Conservation (phyloP, 2,888 invertebrate genomes). For the Oligia latruncula region DNA sequence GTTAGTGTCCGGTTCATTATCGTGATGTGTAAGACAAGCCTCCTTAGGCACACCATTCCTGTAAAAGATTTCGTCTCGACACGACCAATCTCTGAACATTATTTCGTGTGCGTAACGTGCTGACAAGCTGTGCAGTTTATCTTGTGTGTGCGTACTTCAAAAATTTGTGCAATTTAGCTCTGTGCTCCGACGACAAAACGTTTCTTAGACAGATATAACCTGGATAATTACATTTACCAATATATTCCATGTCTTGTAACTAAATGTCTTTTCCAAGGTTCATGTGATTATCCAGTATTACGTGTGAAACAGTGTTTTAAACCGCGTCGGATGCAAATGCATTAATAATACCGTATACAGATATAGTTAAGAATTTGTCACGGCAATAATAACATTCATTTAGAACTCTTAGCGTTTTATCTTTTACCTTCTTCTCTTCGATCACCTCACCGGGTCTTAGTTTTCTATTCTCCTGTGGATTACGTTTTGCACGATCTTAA, state of each 20-base stretch:
- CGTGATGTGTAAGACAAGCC: constrained; percentile 78
- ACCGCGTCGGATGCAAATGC: constrained; percentile 87
- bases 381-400: constrained; percentile 89
- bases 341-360: constrained; percentile 83
- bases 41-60: constrained; percentile 79
- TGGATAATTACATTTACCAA: constrained; percentile 81
- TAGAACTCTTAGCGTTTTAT: constrained; percentile 82
- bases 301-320: constrained; percentile 76
- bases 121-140: constrained; percentile 89
- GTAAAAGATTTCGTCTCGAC: constrained; percentile 70
- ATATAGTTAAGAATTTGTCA: constrained; percentile 87
- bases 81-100: constrained; percentile 78
- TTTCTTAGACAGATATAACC: constrained; percentile 73
- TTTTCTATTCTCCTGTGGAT: constrained; percentile 95
- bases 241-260: constrained; percentile 18
- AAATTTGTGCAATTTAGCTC: constrained; percentile 87
- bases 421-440: constrained; percentile 97
- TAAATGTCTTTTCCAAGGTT: constrained; percentile 41
- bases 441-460: constrained; percentile 98
- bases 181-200: constrained; percentile 85
- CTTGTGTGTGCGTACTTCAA: constrained; percentile 85
- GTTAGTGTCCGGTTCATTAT: constrained; percentile 83
- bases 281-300: constrained; percentile 84
- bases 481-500: constrained; percentile 88
- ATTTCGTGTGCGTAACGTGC: constrained; percentile 87